Evolutionary conservation across 2,888 invertebrate genomes (phyloP), one percentile per base, ranked within the genome.

Genomic region (Drosophila demipolita): DNA sequence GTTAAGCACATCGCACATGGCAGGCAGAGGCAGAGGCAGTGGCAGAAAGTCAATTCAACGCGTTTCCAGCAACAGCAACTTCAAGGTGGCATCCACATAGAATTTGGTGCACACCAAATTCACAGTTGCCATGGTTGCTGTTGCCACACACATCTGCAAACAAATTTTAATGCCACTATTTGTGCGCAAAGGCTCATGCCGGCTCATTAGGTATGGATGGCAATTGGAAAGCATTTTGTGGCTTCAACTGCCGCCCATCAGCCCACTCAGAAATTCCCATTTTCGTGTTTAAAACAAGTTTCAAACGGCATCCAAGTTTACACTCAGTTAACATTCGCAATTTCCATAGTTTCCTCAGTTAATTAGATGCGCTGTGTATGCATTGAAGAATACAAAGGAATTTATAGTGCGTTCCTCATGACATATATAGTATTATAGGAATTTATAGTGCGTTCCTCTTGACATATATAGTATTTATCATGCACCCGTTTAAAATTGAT

Each of bases 141-240:
- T n/a, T 52, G n/a, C 57, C 36, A 52, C 29, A 57, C 5, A 52
- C 40, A 29, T 53, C 15, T 20, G 33, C 40, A 61, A 72, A 71
- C 73, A 73, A 83, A 85, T 79, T 67, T 75, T 67, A 66, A 50
- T 60, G 62, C 33, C 48, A 32, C 66, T 52, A 45, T 55, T 80
- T 66, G 63, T 72, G 71, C 45, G 38, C 64, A 61, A 57, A 52
- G 52, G 58, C 70, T 75, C 65, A 72, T 60, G 45, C 54, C 68
- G 65, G 63, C 81, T 76, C 88, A 85, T 85, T 88, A 88, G 72
- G 70, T 71, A 74, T 69, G 80, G 82, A 82, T 85, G 61, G 62
- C 73, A 75, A 87, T 82, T 53, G 75, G 65, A 42, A 54, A 63
- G 66, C 63, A 38, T 61, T 70, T 71, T 65, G 62, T 55, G 33